phyloP scores from a whole-genome alignment of 2,113 vertebrate genomes.

The Tachysurus vachellii region DNA sequence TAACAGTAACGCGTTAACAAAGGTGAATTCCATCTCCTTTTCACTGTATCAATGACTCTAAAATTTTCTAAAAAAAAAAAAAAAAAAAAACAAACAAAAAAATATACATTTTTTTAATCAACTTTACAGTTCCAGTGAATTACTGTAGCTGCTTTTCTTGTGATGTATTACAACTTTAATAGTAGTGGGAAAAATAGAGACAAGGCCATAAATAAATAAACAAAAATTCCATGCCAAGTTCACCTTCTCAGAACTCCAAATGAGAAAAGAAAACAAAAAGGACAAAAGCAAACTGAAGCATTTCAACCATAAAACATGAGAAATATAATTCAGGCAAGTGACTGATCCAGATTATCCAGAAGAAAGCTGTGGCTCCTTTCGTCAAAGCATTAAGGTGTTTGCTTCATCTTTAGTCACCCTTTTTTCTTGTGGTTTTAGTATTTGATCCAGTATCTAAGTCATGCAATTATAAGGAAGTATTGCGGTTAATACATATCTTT shows the following conservation, averaged over 20 bases:
- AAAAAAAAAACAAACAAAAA: too few species aligned
- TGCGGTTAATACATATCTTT: slow-evolving; percentile 17
- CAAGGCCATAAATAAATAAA: neutral
- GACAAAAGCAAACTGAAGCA: slow-evolving; percentile 16
- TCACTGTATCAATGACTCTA: too few species aligned
- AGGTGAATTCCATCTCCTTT: neutral
- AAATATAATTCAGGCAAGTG: slow-evolving; percentile 30
- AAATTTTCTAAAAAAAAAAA: too few species aligned
- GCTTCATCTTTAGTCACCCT: neutral
- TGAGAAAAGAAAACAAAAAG: neutral
- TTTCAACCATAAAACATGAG: slow-evolving; percentile 9
- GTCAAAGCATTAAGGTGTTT: neutral
- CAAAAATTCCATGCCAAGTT: slow-evolving; percentile 21
- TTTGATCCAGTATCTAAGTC: neutral
- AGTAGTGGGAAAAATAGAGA: slow-evolving; percentile 15
- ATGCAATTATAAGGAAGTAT: neutral
- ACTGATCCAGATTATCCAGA: slow-evolving; percentile 15
- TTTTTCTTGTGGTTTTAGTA: neutral
- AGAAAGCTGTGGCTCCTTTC: slow-evolving; percentile 10
- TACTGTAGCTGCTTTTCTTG: slow-evolving; percentile 31
- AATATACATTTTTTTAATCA: too few species aligned
- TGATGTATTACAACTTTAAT: slow-evolving; percentile 42
- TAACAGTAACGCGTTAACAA: neutral
- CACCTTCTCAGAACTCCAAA: slow-evolving; percentile 44
- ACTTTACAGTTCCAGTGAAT: too few species aligned